These are phyloP conservation scores for Drepana falcataria DNA, from an alignment of 2,888 invertebrate genomes.

Conservation along the genomic window DNA sequence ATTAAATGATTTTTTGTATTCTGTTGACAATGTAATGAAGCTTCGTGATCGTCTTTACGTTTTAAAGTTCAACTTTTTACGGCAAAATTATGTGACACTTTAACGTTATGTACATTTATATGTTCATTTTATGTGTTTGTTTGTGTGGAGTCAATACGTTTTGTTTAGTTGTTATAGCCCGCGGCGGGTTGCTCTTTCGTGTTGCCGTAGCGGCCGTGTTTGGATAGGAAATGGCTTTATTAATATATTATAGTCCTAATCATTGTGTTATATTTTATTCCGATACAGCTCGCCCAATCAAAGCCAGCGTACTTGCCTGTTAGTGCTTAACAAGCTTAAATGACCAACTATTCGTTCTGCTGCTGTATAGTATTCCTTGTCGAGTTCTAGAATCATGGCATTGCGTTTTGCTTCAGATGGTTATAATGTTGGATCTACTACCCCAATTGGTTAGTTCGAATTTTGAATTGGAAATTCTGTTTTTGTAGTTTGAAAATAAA, in stretches of 20 bases:
- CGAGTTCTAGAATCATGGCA: too few relatives aligned
- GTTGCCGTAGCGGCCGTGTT: not conserved
- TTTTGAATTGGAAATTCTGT: too few relatives aligned
- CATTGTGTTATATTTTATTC: too few relatives aligned
- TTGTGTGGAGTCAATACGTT: constrained; percentile 27
- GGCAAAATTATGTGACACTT: constrained; percentile 28
- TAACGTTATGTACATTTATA: constrained; percentile 13
- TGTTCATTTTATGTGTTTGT: constrained; percentile 21
- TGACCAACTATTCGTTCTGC: too few relatives aligned
- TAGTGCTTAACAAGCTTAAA: too few relatives aligned
- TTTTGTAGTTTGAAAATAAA: too few relatives aligned
- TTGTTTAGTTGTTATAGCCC: constrained; percentile 6
- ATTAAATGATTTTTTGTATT: constrained; percentile 32
- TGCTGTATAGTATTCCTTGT: too few relatives aligned
- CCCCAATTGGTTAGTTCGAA: too few relatives aligned
- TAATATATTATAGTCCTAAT: not conserved
- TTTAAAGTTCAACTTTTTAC: constrained; percentile 30
- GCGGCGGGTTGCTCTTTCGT: not conserved
- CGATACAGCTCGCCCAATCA: too few relatives aligned
- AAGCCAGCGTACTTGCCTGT: too few relatives aligned
- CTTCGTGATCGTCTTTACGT: constrained; percentile 20
- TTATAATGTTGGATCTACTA: too few relatives aligned
- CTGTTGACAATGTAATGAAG: constrained; percentile 39
- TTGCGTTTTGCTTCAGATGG: too few relatives aligned
- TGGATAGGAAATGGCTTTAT: not conserved